phyloP scores from a whole-genome alignment of 2,113 vertebrate species.

The Nycticryphes semicollaris region DNA sequence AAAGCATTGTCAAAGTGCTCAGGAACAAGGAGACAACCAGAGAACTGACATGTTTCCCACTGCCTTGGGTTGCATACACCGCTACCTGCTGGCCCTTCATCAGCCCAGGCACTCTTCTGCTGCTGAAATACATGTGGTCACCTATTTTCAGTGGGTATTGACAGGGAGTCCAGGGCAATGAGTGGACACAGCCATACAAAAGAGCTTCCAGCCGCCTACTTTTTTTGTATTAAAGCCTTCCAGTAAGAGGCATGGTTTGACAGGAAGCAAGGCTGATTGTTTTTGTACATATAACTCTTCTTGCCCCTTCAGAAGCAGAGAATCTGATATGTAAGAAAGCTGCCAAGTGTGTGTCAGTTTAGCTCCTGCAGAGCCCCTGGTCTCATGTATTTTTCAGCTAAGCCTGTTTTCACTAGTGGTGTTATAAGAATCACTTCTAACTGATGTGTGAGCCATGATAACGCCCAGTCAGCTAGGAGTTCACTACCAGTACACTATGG shows the following conservation, averaged over 20 bases:
- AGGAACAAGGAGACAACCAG: not conserved
- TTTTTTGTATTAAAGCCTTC: not conserved
- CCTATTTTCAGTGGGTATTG: not conserved
- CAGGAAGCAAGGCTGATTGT: not conserved
- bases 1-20: not conserved
- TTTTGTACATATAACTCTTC: not conserved
- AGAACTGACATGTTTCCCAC: rapidly evolving
- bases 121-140: not conserved
- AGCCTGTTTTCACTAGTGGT: not conserved
- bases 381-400: not conserved
- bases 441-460: not conserved
- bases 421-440: not conserved
- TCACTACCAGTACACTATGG: not conserved
- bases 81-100: too few relatives aligned
- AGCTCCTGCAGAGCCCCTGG: not conserved
- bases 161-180: not conserved
- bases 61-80: not conserved
- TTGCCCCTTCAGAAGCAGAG: not conserved
- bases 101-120: not conserved
- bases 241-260: not conserved
- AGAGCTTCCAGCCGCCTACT: not conserved
- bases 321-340: not conserved
- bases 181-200: not conserved
- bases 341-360: not conserved
- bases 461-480: rapidly evolving